phyloP scores from a whole-genome alignment of 2,888 invertebrate genomes.

The Bembecia ichneumoniformis region DNA sequence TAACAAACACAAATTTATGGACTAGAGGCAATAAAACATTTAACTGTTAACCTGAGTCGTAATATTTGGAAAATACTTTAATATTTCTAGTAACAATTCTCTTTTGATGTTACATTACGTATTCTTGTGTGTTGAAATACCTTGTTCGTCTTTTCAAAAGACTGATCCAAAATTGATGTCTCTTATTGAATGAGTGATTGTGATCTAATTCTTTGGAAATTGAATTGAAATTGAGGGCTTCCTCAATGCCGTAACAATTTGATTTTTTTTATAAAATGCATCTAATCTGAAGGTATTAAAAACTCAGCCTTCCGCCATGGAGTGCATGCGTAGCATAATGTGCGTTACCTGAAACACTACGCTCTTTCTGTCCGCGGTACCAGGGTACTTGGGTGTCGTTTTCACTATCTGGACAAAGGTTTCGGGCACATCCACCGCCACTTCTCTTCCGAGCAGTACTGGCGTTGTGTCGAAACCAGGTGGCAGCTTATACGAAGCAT shows the following conservation, averaged over 20 bases:
- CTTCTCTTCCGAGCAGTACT: slow-evolving; percentile 69
- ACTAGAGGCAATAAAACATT: too few relatives aligned
- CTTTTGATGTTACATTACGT: too few relatives aligned
- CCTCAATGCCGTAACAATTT: background rate
- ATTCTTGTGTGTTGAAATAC: too few relatives aligned
- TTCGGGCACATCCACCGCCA: slow-evolving; percentile 92
- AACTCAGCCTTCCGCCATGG: background rate
- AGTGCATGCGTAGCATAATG: slow-evolving; percentile 15
- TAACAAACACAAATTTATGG: too few relatives aligned
- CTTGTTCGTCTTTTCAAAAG: too few relatives aligned
- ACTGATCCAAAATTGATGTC: too few relatives aligned
- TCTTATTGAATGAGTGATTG: background rate
- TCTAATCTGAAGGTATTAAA: background rate
- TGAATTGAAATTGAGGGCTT: background rate
- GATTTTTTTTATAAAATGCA: background rate
- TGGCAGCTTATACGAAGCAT: slow-evolving; percentile 61
- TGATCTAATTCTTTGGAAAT: background rate
- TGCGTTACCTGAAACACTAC: slow-evolving; percentile 64
- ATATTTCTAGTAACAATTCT: too few relatives aligned
- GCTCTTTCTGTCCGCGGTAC: slow-evolving; percentile 70
- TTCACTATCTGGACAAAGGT: slow-evolving; percentile 88
- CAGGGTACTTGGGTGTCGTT: slow-evolving; percentile 78
- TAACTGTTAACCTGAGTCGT: too few relatives aligned
- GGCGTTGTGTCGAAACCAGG: slow-evolving; percentile 65
- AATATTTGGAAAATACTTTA: too few relatives aligned